Evolutionary conservation across 2,113 vertebrate species (phyloP).

Genomic region (Emydocephalus ijimae): DNA sequence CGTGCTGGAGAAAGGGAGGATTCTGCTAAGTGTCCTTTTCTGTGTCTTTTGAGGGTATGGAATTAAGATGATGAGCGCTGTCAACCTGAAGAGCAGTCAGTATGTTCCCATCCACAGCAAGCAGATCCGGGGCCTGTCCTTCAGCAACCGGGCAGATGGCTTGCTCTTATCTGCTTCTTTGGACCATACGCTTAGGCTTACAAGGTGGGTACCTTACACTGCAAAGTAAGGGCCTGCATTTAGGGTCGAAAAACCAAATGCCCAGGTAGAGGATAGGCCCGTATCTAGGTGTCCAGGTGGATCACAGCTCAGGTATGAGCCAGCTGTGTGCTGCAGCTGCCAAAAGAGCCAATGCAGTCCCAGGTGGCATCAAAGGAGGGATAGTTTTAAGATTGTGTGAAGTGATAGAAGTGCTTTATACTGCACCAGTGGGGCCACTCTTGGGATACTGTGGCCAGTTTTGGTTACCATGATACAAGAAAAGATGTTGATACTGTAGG

Average conservation of each 20-base stretch:
- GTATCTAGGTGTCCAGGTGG: not conserved
- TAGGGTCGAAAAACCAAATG: not conserved
- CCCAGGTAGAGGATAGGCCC: not conserved
- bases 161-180: slow-evolving; percentile 90
- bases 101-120: slow-evolving; percentile 92
- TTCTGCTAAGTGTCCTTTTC: not conserved
- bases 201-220: slow-evolving; percentile 74
- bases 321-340: not conserved
- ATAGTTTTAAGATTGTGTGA: not conserved
- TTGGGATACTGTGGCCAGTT: not conserved
- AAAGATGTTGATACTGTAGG: not conserved
- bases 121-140: slow-evolving; percentile 89
- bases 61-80: slow-evolving; percentile 91
- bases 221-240: not conserved
- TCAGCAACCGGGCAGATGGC: slow-evolving; percentile 77
- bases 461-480: not conserved
- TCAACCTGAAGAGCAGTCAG: slow-evolving; percentile 87
- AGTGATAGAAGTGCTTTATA: not conserved
- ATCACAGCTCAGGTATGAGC: not conserved
- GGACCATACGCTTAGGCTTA: slow-evolving; percentile 92
- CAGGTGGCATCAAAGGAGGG: not conserved
- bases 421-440: not conserved
- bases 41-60: slow-evolving; percentile 78
- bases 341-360: not conserved
- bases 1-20: not conserved